Base-by-base conservation (phyloP, 2,888 invertebrate species). In the Macropis europaea region DNA sequence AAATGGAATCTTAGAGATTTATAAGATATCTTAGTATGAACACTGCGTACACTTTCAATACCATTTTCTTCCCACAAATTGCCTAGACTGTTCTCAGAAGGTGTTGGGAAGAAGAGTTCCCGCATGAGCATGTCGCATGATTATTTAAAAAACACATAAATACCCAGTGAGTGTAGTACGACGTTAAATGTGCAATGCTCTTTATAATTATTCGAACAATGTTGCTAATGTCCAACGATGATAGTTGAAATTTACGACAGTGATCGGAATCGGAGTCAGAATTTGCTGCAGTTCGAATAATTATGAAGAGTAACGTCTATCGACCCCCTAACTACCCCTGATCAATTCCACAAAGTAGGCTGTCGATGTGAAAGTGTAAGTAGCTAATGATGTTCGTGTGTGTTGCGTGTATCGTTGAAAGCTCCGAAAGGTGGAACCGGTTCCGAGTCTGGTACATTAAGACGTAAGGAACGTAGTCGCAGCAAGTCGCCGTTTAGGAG, bases 401-500 rank as follows among this genome's bases (percentile, higher is more conserved):
- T 85, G 81, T 82, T 84, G 77, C 83, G 82, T 72, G 78, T 83
- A 74, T 83, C 70, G 61, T 73, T 72, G 47, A 73, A 88, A 88
- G 89, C 88, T 84, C 87, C 87, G 40, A 87, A 86, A 82, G 89
- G 86, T 78, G 86, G 87, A 73, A 86, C 87, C 74, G 85, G 88
- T 76, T 88, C 88, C 50, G 89, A 89, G 73, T 87, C 88, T 62
- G 89, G 89, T 83, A 87, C 88, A 47, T 81, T 89, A 79, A 89
- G 86, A 77, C 90, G 90, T 82, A 95, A 95, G 93, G 94, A 95
- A 90, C 94, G 96, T 83, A 96, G 97, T 85, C 94, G 97, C 87
- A 97, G 97, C 92, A 97, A 97, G 92, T 97, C 97, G 86, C 97
- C 97, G 76, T 97, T 97, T 94, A 93, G 97, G 90, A 97, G 96